phyloP scores from a whole-genome alignment of 2,888 invertebrate genomes.

The Oxycera nigricornis region DNA sequence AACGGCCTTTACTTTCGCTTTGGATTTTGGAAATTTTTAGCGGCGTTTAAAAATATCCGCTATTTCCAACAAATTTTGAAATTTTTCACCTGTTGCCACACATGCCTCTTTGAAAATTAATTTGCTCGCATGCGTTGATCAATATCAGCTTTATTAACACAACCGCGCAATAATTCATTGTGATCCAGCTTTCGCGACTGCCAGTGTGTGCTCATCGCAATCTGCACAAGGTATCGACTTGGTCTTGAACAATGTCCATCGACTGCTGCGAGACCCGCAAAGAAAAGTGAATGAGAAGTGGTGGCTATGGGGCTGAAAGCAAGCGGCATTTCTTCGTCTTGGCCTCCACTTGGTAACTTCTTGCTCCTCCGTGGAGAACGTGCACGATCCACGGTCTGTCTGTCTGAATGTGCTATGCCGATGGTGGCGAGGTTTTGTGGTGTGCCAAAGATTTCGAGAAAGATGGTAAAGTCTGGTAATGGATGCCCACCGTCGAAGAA shows the following conservation, averaged over 20 bases:
- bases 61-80: too few species aligned
- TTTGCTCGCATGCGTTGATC: too few species aligned
- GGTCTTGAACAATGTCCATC: not conserved
- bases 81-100: too few species aligned
- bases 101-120: too few species aligned
- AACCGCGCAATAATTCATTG: not conserved
- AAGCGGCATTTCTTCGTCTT: conserved; percentile 28
- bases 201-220: not conserved
- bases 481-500: conserved; percentile 31
- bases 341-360: conserved; percentile 4
- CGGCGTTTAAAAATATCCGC: too few species aligned
- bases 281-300: conserved; percentile 26
- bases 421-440: conserved; percentile 18
- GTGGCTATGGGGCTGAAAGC: not conserved
- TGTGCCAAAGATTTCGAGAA: conserved; percentile 23
- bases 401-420: not conserved
- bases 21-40: too few species aligned
- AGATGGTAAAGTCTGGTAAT: conserved; percentile 32
- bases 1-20: too few species aligned
- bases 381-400: conserved; percentile 15
- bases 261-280: not conserved
- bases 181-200: not conserved
- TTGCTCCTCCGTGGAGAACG: not conserved
- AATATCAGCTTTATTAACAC: not conserved
- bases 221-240: not conserved